Evolutionary conservation across 2,113 vertebrate species (phyloP), one percentile per base, ranked within the genome.

Genomic region (Panthera leo): DNA sequence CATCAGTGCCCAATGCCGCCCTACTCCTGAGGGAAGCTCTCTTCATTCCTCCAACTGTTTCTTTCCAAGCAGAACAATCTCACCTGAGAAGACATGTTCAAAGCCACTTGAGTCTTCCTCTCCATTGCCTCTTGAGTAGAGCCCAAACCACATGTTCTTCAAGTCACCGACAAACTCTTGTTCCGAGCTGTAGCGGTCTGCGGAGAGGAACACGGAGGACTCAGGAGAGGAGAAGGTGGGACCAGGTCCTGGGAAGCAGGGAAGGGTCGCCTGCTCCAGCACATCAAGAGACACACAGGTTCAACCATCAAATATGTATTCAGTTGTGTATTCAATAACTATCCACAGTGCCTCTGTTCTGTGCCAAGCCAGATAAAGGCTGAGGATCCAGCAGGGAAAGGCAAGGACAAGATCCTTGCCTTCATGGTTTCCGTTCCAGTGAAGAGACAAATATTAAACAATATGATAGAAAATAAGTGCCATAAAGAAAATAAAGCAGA

Each of bases 141-240:
- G 99, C 4, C 99, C 99, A 7, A 99, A 99, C 99, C 99, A 99
- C 99, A 99, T 99, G 98, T 99, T 99, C 98, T 99, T 99, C 95
- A 99, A 91, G 95, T 99, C 99, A 0, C 97, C 25, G 0, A 99
- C 1, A 2, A 99, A 99, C 27, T 99, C 99, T 61, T 98, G 97
- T 97, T 99, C 97, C 0, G 99, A 99, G 67, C 94, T 19, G 42
- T 99, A 99, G 53, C 98, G 94, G 0, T 99, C 99, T 99, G 96
- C 3, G 0, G 61, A 70, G 29, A 8, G 29, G 51, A n/a, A 55
- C 0, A 27, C 0, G 78, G 68, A 95, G 25, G 25, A 75, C 34
- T 89, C 23, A 91, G 68, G 58, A 68, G 25, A 70, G 1, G n/a
- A 58, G 36, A 45, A 42, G 12, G 29, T 4, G 23, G 34, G 9